phyloP scores from a whole-genome alignment of 2,797 vertebrate genomes.

The Periparus ater region DNA sequence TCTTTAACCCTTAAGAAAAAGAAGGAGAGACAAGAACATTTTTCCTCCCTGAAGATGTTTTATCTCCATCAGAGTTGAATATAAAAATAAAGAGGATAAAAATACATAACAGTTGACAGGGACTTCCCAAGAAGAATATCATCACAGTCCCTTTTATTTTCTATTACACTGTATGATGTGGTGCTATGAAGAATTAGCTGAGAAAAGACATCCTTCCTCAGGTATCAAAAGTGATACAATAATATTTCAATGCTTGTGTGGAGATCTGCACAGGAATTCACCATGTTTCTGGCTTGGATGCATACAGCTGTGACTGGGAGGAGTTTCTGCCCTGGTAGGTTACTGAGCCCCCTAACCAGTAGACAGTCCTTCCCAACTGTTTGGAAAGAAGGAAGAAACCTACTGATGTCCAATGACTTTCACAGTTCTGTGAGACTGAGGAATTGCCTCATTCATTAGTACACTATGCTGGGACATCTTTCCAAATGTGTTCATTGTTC shows the following conservation, averaged over 20 bases:
- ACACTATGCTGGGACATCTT: rapidly evolving
- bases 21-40: not conserved
- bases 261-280: not conserved
- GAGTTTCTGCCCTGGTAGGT: not conserved
- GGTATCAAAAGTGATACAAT: not conserved
- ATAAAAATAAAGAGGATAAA: not conserved
- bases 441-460: not conserved
- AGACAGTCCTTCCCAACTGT: not conserved
- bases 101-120: not conserved
- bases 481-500: not conserved
- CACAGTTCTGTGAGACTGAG: not conserved
- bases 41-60: not conserved
- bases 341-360: not conserved
- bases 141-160: not conserved
- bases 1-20: not conserved
- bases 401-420: not conserved
- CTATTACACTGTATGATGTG: not conserved
- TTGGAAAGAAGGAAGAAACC: not conserved
- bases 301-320: not conserved
- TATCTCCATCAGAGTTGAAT: not conserved
- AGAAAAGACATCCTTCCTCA: not conserved
- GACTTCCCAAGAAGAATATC: not conserved
- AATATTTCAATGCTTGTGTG: not conserved
- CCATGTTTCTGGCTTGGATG: not conserved
- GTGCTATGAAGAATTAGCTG: not conserved